Evolutionary conservation across 2,888 invertebrate genomes (phyloP).

Genomic region (Lacanobia wlatinum): DNA sequence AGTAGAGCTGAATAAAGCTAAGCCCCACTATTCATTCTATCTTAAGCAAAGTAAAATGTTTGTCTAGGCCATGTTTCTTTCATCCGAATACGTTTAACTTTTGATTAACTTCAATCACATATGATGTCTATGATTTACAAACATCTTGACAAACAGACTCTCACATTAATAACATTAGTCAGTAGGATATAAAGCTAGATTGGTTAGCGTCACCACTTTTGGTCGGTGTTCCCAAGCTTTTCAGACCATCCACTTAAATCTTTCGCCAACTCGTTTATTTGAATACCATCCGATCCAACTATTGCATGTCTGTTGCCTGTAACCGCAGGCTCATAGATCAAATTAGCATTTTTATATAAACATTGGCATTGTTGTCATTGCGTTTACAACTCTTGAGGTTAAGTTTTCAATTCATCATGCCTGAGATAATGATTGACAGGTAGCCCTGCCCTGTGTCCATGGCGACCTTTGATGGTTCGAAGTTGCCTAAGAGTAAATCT

Average conservation of each 20-base stretch:
- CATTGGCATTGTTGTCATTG: slow-evolving; percentile 25
- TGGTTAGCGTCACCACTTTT: background rate
- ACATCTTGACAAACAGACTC: background rate
- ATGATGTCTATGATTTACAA: background rate
- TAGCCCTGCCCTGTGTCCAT: background rate
- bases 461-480: background rate
- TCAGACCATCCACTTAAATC: background rate
- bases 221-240: background rate
- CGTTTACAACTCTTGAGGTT: slow-evolving; percentile 11
- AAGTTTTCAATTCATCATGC: slow-evolving; percentile 12
- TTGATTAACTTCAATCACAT: background rate
- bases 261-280: slow-evolving; percentile 2
- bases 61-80: background rate
- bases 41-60: background rate
- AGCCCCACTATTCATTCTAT: too few relatives aligned
- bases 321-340: background rate
- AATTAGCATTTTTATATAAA: slow-evolving; percentile 20
- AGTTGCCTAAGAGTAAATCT: background rate
- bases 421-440: slow-evolving; percentile 9
- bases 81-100: background rate
- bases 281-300: background rate
- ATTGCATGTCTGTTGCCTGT: slow-evolving; percentile 19
- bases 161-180: background rate
- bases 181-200: background rate
- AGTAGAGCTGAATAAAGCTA: too few relatives aligned